Percentiles rank a stretch among this genome's conserved stretches.
Evolutionary conservation across 2,888 invertebrate species (phyloP).

Genomic region (Xestia xanthographa): DNA sequence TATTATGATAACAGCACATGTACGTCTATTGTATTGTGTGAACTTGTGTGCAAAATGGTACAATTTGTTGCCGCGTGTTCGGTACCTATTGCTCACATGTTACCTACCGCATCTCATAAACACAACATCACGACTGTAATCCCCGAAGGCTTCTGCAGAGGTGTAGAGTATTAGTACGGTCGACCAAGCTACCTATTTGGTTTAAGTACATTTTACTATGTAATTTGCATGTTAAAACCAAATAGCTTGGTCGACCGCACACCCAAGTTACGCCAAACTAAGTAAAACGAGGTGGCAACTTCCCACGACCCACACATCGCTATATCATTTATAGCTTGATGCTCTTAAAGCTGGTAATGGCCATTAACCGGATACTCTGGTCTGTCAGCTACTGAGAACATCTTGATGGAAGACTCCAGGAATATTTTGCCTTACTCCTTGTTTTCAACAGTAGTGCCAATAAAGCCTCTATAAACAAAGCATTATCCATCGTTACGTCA

Average conservation of each 20-base stretch:
- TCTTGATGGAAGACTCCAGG: not conserved
- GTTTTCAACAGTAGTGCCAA: not conserved
- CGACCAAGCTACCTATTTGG: too few relatives aligned
- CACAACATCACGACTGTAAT: not conserved
- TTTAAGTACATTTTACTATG: too few relatives aligned
- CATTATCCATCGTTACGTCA: not conserved
- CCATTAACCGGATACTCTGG: not conserved
- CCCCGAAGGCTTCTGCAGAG: not conserved
- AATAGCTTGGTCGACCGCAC: too few relatives aligned
- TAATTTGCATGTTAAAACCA: too few relatives aligned
- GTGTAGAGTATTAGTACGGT: not conserved
- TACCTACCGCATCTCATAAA: not conserved
- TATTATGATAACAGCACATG: slow-evolving; percentile 43
- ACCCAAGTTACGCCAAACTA: not conserved
- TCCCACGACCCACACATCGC: too few relatives aligned
- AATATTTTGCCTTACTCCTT: not conserved
- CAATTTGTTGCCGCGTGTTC: slow-evolving; percentile 48
- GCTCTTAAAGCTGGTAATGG: too few relatives aligned
- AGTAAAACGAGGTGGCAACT: too few relatives aligned
- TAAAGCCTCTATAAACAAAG: not conserved
- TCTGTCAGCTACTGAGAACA: not conserved
- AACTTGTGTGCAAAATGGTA: slow-evolving; percentile 41
- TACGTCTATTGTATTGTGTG: slow-evolving; percentile 26
- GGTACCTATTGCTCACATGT: slow-evolving; percentile 43
- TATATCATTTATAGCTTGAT: too few relatives aligned